Conservation (phyloP, 2,888 invertebrate genomes). For the Scaptomyza polygonia region DNA sequence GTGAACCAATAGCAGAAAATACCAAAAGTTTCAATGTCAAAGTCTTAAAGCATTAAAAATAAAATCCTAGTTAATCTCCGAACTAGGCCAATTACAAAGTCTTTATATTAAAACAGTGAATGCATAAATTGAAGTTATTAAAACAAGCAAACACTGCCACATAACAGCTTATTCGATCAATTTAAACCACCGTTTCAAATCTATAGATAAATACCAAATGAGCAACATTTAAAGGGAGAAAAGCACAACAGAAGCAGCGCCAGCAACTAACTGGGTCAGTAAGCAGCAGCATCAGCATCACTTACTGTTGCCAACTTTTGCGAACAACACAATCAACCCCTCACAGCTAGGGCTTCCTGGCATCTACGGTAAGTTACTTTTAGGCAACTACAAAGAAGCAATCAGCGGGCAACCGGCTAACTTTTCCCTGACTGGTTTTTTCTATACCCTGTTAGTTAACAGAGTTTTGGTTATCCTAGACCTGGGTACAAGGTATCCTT, state of each 20-base stretch:
- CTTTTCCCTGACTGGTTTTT: constrained; percentile 23
- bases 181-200: constrained; percentile 40
- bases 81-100: no score
- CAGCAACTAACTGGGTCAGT: constrained; percentile 55
- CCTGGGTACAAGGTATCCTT: constrained; percentile 1
- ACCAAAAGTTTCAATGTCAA: constrained; percentile 1
- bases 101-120: constrained; percentile 10
- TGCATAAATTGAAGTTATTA: constrained; percentile 22
- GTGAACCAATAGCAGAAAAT: constrained; percentile 13
- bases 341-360: constrained; percentile 31
- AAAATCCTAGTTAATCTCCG: no score
- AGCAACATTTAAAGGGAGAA: constrained; percentile 43
- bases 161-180: constrained; percentile 30
- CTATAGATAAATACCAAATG: constrained; percentile 39
- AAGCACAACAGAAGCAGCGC: constrained; percentile 4
- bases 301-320: constrained; percentile 50
- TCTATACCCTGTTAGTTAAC: neutral
- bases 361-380: constrained; percentile 51
- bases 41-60: no score
- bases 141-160: constrained; percentile 52
- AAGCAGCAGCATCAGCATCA: constrained; percentile 33
- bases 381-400: neutral
- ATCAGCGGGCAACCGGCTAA: constrained; percentile 5
- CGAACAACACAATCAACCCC: constrained; percentile 6
- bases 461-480: neutral